Base-by-base conservation (phyloP, 2,888 invertebrate species). In the Strigamia maritima region DNA sequence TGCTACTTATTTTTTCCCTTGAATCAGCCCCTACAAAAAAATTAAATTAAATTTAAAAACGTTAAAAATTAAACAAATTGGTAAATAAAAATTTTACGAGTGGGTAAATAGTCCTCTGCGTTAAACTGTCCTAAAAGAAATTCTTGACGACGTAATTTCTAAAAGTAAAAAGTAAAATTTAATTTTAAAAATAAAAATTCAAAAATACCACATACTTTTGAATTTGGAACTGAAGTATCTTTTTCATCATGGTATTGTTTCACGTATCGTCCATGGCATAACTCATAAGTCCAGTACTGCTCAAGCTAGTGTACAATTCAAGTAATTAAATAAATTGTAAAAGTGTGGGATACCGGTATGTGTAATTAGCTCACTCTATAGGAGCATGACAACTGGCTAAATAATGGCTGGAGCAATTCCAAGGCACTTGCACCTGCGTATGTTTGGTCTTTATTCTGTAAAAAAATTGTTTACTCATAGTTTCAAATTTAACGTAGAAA, bases 381-480 rank as follows among this genome's bases (percentile, higher is more conserved):
- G 0, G 95, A 94, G 84, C 97, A 97, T 76, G 91, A 90, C 82
- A 91, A 90, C 83, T 93, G 91, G 1, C 89, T 87, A 85, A 97
- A 94, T 79, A 96, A 86, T 0, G 93, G 91, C 80, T 90, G 89
- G 75, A 97, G 86, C 22, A 96, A 87, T 83, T 93, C 92, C 75
- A 95, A 87, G 0, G 95, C 93, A 81, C 91, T 91, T 75, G 92
- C 91, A 1, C 93, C 94, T 77, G 88, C 88, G 84, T 93, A 92
- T 14, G 89, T 88, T 77, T 90, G 90, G n/a, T 87, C 87, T 14
- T 86, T 84, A 77, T 88, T 88, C 81, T 88, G 86, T 19, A 35
- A 83, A 82, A 81, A 78, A 75, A 16, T 80, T 79, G 40, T 16
- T 16, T 16, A 77, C 35, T 35, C 35, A 35, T 4, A 35, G 7